Evolutionary conservation across 2,797 vertebrate genomes (phyloP), one percentile per base, ranked within the genome.

Genomic region (Thunnus albacares): DNA sequence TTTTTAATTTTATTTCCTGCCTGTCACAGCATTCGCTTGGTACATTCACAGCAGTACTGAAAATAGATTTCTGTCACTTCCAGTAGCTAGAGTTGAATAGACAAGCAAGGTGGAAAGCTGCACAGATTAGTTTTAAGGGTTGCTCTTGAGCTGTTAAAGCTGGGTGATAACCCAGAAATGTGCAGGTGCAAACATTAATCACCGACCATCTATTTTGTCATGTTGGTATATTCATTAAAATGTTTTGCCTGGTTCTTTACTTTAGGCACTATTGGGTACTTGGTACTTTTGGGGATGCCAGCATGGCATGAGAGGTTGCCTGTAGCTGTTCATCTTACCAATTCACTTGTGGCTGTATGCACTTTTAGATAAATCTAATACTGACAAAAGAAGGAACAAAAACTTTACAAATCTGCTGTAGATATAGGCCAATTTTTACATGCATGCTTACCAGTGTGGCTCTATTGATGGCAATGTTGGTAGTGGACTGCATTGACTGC

Each of bases 41-140:
- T 72, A 24, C 63, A 51, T 72, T 30, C 43, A 65, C 68, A 67
- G 41, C 41, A 53, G 49, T 45, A 43, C 75, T 79, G 75, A 86
- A 62, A 72, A 69, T 35, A 70, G n/a, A 51, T 72, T 45, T 30
- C 10, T 60, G 20, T 62, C 24, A 26, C 30, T 41, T 58, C 12
- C 5, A 35, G 20, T 26, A 6, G 14, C 14, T 33, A 7, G 45
- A 55, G 7, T 55, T 12, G 35, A 75, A 17, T 4, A 14, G n/a
- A 70, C 24, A 55, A 45, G 12, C 14, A 61, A 30, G 14, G 17
- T n/a, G 56, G 26, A 35, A 49, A 51, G 43, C 20, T 15, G 6
- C 14, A 6, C 5, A 26, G 41, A 41, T 56, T 15, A 3, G 2
- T 41, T 56, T 38, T 4, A 59, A 17, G 45, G 26, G 15, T 20